Base-by-base conservation (phyloP, 2,113 vertebrate species). In the Dasypus novemcinctus region DNA sequence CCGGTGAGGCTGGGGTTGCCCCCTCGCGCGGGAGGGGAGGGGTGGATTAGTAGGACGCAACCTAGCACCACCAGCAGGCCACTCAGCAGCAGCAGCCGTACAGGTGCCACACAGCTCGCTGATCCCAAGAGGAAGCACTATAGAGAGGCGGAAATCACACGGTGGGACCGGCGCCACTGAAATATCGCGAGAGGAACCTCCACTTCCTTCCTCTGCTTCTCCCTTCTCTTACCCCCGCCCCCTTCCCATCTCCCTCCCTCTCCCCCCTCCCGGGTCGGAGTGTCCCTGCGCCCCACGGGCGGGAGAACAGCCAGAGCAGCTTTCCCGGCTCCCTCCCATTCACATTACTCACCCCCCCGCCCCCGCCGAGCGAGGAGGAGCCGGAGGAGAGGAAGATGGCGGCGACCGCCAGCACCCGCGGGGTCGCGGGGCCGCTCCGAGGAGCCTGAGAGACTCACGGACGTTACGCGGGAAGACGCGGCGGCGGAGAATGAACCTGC, bases 401-500 rank as follows among this genome's bases (percentile, higher is more conserved):
- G 97, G 97, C 97, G 94, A 95, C 97, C 97, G 97, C 96, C 97
- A 91, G 97, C 96, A 96, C 96, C 96, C 95, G 96, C 80, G 96
- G 95, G 3, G 94, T 76, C 96, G 96, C 96, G 97, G 95, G 97
- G 95, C 97, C 97, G 97, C 97, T 98, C 91, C 97, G 97, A 97
- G 97, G 97, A 97, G 98, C 95, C 96, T 97, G 97, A 98, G 98
- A 98, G 97, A 98, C 93, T 95, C 97, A 87, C 93, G 90, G 95
- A 95, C 92, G 97, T 96, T 96, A 96, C 96, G 97, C 96, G 97
- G 97, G 87, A 86, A 95, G 96, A 97, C 96, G 98, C 97, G 93
- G 97, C 97, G 96, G 98, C 98, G 96, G 98, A 98, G 98, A 98
- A 99, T 99, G 98, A 99, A 98, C 98, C 97, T 98, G 98, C 98